phyloP scores from a whole-genome alignment of 1,140 invertebrate genomes.

The Cephus cinctus region DNA sequence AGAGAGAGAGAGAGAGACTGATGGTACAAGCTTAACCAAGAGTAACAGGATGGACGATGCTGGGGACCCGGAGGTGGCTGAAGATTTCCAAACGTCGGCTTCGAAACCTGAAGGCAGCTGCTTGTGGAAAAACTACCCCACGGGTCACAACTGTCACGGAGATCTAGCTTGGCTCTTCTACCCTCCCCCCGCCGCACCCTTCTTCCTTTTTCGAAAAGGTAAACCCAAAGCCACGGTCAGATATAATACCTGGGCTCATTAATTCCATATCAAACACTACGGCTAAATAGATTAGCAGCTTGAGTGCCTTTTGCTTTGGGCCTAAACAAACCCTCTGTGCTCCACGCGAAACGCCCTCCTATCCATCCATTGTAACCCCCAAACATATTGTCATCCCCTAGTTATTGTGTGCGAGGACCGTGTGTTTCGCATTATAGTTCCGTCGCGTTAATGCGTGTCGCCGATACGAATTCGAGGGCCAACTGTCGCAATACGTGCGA shows the following conservation, averaged over 20 bases:
- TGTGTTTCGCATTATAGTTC: constrained; percentile 23
- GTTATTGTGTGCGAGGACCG: constrained; percentile 12
- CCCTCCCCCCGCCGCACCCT: constrained; percentile 18
- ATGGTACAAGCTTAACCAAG: too few relatives aligned
- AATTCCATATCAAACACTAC: constrained; percentile 57
- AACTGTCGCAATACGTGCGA: constrained; percentile 33
- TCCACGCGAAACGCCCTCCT: constrained; percentile 21
- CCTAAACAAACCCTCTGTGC: constrained; percentile 45
- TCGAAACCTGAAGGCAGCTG: constrained; percentile 21
- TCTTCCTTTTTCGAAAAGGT: constrained; percentile 16
- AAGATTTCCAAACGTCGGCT: too few relatives aligned
- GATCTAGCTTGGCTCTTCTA: constrained; percentile 5
- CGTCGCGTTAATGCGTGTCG: constrained; percentile 47
- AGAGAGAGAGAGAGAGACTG: too few relatives aligned
- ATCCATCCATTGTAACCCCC: constrained; percentile 26
- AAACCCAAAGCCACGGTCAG: constrained; percentile 15
- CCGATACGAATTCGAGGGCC: constrained; percentile 35
- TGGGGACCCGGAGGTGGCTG: too few relatives aligned
- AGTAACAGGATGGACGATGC: too few relatives aligned
- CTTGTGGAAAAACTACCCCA: constrained; percentile 19
- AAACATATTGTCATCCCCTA: constrained; percentile 38
- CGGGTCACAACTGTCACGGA: not conserved
- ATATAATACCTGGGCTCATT: constrained; percentile 46
- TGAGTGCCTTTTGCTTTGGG: constrained; percentile 46
- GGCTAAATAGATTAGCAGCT: constrained; percentile 56